Conservation (phyloP, 2,888 invertebrate species). For the Drosophila buzzatii region DNA sequence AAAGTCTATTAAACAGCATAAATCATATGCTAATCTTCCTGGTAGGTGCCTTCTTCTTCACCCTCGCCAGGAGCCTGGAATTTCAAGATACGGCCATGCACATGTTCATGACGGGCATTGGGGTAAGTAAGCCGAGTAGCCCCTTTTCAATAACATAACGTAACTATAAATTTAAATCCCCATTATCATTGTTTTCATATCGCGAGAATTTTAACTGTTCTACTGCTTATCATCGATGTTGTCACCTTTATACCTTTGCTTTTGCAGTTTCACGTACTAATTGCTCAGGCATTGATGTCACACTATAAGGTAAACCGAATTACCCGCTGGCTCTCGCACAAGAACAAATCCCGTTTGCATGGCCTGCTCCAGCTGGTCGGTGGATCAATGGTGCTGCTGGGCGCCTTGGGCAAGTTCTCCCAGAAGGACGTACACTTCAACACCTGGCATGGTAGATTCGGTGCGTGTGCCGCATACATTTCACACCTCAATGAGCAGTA, state of each 20-base stretch:
- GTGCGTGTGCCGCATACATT: constrained; percentile 59
- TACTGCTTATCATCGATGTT: constrained; percentile 14
- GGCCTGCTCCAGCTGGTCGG: constrained; percentile 82
- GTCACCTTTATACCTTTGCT: constrained; percentile 8
- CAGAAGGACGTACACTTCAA: constrained; percentile 79
- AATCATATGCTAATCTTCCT: constrained; percentile 83
- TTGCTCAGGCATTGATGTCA: constrained; percentile 83
- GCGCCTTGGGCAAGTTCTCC: constrained; percentile 78
- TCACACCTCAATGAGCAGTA: constrained; percentile 18
- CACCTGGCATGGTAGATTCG: constrained; percentile 82
- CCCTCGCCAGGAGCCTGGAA: constrained; percentile 76
- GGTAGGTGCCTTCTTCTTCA: constrained; percentile 77
- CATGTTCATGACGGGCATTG: constrained; percentile 80
- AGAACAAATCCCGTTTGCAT: constrained; percentile 82
- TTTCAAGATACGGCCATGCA: constrained; percentile 83
- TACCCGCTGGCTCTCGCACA: constrained; percentile 80
- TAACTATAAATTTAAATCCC: not conserved
- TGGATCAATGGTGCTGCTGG: constrained; percentile 80
- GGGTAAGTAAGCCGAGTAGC: constrained; percentile 69
- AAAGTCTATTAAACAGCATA: constrained; percentile 80
- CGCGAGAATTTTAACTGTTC: not conserved
- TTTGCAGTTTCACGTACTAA: constrained; percentile 81
- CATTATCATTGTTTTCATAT: constrained; percentile 23
- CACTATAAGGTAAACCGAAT: constrained; percentile 83
- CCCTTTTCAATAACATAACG: not conserved